Base-by-base conservation (phyloP, 2,113 vertebrate genomes). In the Phaethon lepturus region DNA sequence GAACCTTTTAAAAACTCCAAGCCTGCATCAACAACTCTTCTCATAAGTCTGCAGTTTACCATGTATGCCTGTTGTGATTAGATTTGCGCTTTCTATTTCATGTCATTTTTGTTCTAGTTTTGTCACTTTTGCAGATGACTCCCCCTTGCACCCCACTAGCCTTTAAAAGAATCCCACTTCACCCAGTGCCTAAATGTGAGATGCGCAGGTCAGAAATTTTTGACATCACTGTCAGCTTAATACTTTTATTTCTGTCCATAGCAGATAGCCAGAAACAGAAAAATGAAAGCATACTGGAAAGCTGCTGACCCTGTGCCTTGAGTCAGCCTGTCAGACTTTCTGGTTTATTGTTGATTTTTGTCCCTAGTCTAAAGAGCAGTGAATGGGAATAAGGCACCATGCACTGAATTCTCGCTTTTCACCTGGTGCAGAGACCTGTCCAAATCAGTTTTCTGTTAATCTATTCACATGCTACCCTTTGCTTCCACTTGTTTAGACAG, bases 81-180 rank as follows among this genome's bases (percentile, higher is more conserved):
- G 40, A 56, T 72, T 82, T 90, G 13, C 31, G 17, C 13, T 77
- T 58, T 23, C n/a, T 53, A 9, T 66, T 86, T 58, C 3, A 4
- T 66, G 35, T 22, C 0, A 15, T 23, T 86, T 60, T 90, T 80
- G 10, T 74, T 82, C 35, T 72, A 7, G 6, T 88, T 75, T 11
- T 50, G 23, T 40, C 11, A 29, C 5, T 72, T 85, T 38, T 90
- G 33, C 22, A 71, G 25, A 17, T 81, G 40, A 92, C 3, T 17
- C 10, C 3, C 8, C 29, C 69, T 62, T 1, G 2, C 6, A 53
- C 8, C 11, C 12, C 17, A 10, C 12, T 35, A 10, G 5, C 28
- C 10, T 62, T 67, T 58, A 55, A 53, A 77, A 28, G 20, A 77
- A 3, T 33, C 25, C 8, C 1, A 1, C 18, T 90, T 72, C 59